Conservation (phyloP, 2,797 vertebrate genomes). For the Aulostomus chinensis region DNA sequence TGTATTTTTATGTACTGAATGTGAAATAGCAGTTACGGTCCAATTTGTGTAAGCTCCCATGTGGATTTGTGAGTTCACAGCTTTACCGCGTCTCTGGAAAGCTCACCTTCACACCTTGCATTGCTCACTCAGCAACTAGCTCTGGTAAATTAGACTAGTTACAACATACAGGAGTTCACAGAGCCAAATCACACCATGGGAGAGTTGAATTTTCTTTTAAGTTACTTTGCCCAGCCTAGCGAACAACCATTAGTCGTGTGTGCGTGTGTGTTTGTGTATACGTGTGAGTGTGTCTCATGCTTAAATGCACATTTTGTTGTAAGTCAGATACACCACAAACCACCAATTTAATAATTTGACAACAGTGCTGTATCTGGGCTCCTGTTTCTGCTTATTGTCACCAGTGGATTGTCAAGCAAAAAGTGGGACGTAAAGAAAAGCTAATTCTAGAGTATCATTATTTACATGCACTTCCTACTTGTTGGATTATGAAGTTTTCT, state of each 20-base stretch:
- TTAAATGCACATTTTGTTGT: slow-evolving; percentile 17
- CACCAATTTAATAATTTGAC: slow-evolving; percentile 31
- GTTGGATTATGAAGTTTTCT: no score
- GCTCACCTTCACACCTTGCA: slow-evolving; percentile 40
- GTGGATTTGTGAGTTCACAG: not conserved
- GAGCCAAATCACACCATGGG: slow-evolving; percentile 32
- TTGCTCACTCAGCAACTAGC: slow-evolving; percentile 54
- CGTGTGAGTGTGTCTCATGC: not conserved
- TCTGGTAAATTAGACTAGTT: slow-evolving; percentile 55
- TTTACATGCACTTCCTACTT: no score
- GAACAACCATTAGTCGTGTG: slow-evolving; percentile 31
- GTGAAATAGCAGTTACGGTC: no score
- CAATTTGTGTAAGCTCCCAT: not conserved
- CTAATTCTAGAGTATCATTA: not conserved
- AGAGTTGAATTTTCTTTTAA: slow-evolving; percentile 18
- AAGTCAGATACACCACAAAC: slow-evolving; percentile 4
- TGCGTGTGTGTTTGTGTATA: no score
- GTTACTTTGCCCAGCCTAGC: slow-evolving; percentile 10
- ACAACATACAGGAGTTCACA: no score
- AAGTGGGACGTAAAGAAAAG: no score
- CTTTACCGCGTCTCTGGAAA: not conserved
- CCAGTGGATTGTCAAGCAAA: slow-evolving; percentile 21
- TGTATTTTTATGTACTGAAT: no score
- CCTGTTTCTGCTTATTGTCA: slow-evolving; percentile 9
- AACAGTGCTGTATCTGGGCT: slow-evolving; percentile 5